Evolutionary conservation across 1,140 invertebrate genomes (phyloP), one percentile per base, ranked within the genome.

Genomic region (Ladona fulva): DNA sequence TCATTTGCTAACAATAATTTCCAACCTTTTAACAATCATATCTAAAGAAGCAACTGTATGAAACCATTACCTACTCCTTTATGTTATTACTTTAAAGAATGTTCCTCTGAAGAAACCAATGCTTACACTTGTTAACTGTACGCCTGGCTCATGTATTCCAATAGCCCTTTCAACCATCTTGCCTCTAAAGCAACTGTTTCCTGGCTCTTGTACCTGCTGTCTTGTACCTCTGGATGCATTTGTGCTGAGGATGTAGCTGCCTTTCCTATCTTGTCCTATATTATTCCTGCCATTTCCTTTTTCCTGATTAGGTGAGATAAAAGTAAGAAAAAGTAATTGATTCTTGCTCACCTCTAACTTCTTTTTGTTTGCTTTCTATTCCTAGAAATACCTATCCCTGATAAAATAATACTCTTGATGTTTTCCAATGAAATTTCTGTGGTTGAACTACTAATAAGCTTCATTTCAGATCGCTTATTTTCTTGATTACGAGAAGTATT

Each of bases 161-260:
- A 77, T 77, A 22, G 59, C 24, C 42, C 42, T 11, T 42, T 59
- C n/a, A 52, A 77, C 52, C 22, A 74, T 78, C 24, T 78, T 78
- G 24, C 24, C 66, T 11, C 7, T n/a, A 73, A 78, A 74, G 24
- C 74, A 74, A 24, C 73, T 24, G 74, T 25, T 78, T 78, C 11
- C 44, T 73, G 24, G 7, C 16, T 73, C 52, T 66, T 66, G 52
- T 12, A 22, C 52, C 52, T 12, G 52, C 52, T 66, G 52, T 66
- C 52, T 6, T 66, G 52, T 19, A 19, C 52, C 52, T 22, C 14
- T 66, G 52, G 52, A 66, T 66, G n/a, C n/a, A 22, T 66, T 19
- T 66, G 52, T 66, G 52, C 52, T 22, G n/a, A 66, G 52, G 52
- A 66, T 19, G 12, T 66, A 66, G 52, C 14, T 66, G 3, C 52